Percentiles rank a stretch among this genome's conserved stretches.
phyloP scores from a whole-genome alignment of 2,113 vertebrate species.

The Oncorhynchus keta region DNA sequence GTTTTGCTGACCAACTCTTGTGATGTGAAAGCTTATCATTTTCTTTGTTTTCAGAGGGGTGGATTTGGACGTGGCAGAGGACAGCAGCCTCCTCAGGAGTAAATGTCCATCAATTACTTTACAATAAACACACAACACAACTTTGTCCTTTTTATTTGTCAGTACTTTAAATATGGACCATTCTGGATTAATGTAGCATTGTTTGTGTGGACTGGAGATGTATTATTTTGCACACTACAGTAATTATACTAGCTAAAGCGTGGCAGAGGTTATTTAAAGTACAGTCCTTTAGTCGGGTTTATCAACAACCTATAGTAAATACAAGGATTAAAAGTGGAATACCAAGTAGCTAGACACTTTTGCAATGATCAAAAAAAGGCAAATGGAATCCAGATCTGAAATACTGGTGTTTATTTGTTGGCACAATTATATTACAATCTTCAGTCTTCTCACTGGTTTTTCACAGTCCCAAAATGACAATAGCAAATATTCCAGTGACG shows the following conservation, averaged over 20 bases:
- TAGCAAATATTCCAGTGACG: constrained; percentile 66
- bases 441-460: constrained; percentile 75
- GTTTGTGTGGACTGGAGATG: no score
- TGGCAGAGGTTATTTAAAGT: no score
- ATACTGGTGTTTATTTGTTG: constrained; percentile 86
- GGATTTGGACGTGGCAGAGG: constrained; percentile 96
- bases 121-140: constrained; percentile 83
- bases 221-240: no score
- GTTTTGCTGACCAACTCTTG: neutral
- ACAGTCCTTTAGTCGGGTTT: no score
- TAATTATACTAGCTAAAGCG: no score
- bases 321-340: no score
- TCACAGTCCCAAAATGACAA: constrained; percentile 73
- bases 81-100: constrained; percentile 91
- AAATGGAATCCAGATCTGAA: constrained; percentile 61
- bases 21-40: neutral
- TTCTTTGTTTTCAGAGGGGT: constrained; percentile 82
- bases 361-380: neutral
- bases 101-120: constrained; percentile 78
- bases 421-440: constrained; percentile 85
- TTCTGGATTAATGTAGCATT: neutral
- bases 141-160: neutral
- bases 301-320: no score
- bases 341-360: no score
- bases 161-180: neutral